Evolutionary conservation across 2,797 vertebrate genomes (phyloP).

Genomic region (Sebastes diploproa): DNA sequence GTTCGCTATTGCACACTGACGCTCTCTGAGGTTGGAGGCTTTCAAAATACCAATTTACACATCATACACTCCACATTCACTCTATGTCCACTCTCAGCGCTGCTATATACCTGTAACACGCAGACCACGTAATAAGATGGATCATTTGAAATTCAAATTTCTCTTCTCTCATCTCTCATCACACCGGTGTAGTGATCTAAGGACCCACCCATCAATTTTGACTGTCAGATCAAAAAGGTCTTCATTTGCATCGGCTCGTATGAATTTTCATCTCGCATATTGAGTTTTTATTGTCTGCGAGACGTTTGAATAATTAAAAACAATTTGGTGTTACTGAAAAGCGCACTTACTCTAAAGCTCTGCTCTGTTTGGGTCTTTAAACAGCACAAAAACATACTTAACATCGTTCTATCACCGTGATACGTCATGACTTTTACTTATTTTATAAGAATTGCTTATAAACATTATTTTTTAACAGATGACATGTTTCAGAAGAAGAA

Average conservation of each 20-base stretch:
- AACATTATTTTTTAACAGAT: background rate
- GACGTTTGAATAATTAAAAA: constrained; percentile 61
- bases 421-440: no score
- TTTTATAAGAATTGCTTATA: background rate
- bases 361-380: background rate
- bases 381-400: background rate
- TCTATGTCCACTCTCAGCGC: constrained; percentile 35
- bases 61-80: constrained; percentile 30
- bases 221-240: constrained; percentile 73
- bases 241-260: constrained; percentile 66
- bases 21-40: constrained; percentile 13
- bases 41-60: constrained; percentile 57
- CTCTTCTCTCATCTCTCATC: constrained; percentile 62
- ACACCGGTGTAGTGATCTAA: constrained; percentile 58
- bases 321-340: constrained; percentile 23
- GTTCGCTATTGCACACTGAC: constrained; percentile 22
- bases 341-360: background rate
- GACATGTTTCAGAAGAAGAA: background rate
- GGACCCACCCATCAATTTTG: constrained; percentile 65
- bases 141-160: constrained; percentile 75
- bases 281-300: constrained; percentile 44
- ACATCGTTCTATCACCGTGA: background rate
- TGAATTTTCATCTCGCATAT: constrained; percentile 58
- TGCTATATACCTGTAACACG: constrained; percentile 29
- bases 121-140: constrained; percentile 52